Conservation (phyloP, 1,140 invertebrate species). For the Stegodyphus mimosarum region DNA sequence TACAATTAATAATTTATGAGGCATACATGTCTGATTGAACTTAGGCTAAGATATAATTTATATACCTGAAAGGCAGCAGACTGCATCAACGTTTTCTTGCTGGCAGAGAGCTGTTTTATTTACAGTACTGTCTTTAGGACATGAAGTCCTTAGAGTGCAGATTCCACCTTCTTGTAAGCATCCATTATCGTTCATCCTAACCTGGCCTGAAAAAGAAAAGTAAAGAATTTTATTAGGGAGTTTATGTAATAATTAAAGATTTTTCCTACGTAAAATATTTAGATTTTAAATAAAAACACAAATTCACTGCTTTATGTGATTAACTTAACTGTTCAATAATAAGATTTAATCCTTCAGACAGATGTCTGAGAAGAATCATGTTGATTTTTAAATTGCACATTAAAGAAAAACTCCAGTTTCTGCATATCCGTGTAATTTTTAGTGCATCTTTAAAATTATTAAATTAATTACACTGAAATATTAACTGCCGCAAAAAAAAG, state of each 20-base stretch:
- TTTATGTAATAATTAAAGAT: not conserved
- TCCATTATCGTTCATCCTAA: not conserved
- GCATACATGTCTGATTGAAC: too few species aligned
- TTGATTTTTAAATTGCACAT: too few species aligned
- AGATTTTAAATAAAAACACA: not conserved
- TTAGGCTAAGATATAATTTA: not conserved
- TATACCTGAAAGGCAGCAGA: constrained; percentile 15
- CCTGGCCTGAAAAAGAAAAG: not conserved
- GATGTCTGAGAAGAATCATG: too few species aligned
- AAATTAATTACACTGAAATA: too few species aligned
- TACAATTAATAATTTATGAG: too few species aligned
- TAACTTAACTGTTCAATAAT: too few species aligned
- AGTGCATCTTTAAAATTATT: too few species aligned
- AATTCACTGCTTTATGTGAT: too few species aligned
- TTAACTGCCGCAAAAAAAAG: too few species aligned
- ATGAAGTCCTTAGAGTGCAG: not conserved
- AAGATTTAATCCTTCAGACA: too few species aligned
- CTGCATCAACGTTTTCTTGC: not conserved
- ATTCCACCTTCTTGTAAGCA: constrained; percentile 18
- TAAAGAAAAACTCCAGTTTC: too few species aligned
- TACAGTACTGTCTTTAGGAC: constrained; percentile 3
- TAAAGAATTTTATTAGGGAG: not conserved
- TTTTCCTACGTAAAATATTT: not conserved
- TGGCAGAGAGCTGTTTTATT: constrained; percentile 1
- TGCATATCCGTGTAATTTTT: too few species aligned